A percentile compares a stretch with the other conserved stretches of the same genome.
Conservation (phyloP, 2,113 vertebrate species). For the Hydrochoerus hydrochaeris region DNA sequence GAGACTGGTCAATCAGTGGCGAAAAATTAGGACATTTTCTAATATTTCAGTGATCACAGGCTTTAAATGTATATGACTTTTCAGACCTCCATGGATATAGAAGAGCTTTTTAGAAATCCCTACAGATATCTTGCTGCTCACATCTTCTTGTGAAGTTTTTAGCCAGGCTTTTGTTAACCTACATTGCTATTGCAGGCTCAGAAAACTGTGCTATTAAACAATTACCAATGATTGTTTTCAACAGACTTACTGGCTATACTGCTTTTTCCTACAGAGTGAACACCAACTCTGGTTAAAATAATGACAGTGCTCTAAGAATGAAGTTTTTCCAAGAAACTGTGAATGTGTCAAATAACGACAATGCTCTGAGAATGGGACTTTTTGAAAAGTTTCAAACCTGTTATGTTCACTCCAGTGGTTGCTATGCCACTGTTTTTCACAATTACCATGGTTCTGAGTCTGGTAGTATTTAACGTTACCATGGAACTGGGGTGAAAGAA, state of each 20-base stretch:
- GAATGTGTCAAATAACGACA: neutral
- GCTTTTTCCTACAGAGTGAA: neutral
- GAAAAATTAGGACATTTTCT: neutral
- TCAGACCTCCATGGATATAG: neutral
- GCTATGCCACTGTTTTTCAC: neutral
- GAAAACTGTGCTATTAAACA: constrained; percentile 22
- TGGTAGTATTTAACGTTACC: neutral
- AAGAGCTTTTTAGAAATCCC: constrained; percentile 9
- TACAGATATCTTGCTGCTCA: neutral
- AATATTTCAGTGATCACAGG: neutral
- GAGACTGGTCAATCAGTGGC: neutral
- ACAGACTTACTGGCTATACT: neutral
- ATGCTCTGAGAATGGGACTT: neutral
- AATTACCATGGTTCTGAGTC: neutral
- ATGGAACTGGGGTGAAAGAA: neutral
- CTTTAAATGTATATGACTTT: neutral
- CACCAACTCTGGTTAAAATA: constrained; percentile 15
- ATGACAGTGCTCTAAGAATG: neutral
- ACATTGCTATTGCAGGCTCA: neutral
- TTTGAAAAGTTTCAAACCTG: neutral
- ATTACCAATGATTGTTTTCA: neutral
- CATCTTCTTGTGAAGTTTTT: neutral
- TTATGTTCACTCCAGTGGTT: neutral
- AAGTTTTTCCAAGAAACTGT: neutral
- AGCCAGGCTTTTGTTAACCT: neutral